Percentiles rank a stretch among this genome's conserved stretches.
Evolutionary conservation across 2,797 vertebrate genomes (phyloP).

Genomic region (Danio choprae): DNA sequence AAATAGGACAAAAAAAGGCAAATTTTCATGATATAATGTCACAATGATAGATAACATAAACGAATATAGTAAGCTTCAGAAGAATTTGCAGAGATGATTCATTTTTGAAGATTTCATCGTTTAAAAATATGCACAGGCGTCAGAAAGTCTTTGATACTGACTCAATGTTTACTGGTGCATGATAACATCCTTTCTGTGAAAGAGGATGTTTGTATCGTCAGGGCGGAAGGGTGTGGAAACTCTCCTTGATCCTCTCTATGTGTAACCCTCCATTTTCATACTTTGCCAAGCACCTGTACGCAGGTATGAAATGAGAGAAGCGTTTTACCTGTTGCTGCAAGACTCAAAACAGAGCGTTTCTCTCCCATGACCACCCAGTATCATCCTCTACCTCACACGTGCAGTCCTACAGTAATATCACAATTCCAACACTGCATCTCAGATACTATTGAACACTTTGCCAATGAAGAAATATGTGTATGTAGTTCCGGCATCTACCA

Average conservation of each 20-base stretch:
- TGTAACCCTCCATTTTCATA: conserved; percentile 57
- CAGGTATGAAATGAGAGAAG: conserved; percentile 74
- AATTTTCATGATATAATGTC: background rate
- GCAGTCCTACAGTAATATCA: background rate
- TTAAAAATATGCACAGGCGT: background rate
- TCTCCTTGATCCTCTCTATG: conserved; percentile 74
- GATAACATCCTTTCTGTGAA: conserved; percentile 32
- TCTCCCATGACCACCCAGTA: conserved; percentile 34
- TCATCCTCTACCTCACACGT: conserved; percentile 9
- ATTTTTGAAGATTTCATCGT: background rate
- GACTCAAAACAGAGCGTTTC: conserved; percentile 56
- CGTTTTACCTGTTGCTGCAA: conserved; percentile 53
- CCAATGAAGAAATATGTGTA: background rate
- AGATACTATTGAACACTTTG: background rate
- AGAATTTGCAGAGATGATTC: background rate
- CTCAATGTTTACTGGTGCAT: conserved; percentile 12
- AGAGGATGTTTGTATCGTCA: conserved; percentile 15
- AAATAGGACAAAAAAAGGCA: no score
- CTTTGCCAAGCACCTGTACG: conserved; percentile 79
- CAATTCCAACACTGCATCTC: background rate
- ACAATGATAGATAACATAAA: conserved; percentile 74
- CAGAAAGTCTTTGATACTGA: conserved; percentile 10
- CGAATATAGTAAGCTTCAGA: conserved; percentile 44
- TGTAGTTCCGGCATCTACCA: background rate
- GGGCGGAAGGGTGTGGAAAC: conserved; percentile 57